Base-by-base conservation (phyloP, 2,888 invertebrate species). In the Mimachlamys varia region DNA sequence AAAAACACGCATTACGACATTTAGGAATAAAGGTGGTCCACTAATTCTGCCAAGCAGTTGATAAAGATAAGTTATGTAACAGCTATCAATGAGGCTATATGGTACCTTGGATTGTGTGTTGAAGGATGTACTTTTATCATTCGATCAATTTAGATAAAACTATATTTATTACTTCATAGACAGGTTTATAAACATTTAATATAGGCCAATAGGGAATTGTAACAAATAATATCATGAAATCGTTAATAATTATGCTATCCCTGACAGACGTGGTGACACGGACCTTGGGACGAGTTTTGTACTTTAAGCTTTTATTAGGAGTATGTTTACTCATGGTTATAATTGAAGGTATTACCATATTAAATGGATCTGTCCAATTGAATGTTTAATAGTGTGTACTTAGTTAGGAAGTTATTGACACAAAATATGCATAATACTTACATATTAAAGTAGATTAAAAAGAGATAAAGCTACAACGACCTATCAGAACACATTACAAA, bases 181-280 rank as follows among this genome's bases (percentile, higher is more conserved):
- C n/a, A n/a, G n/a, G n/a, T n/a, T n/a, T n/a, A n/a, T n/a, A n/a
- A 33, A 76, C 76, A 76, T 76, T 76, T 22, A 12, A 76, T 33
- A 76, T 33, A 12, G 33, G 15, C 33, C 3, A 76, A 76, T 15
- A 76, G 33, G 33, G 33, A 76, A 76, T 27, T 76, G 76, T 33
- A 12, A 76, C 76, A 76, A 33, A 27, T 33, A 27, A 76, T 76
- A 76, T 15, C 33, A 76, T 76, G 0, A 33, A 76, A 27, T 76
- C 76, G 76, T 33, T 76, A 76, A 76, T 76, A 76, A 76, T 76
- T 76, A 76, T 76, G 33, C 27, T 27, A 76, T 76, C 76, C 76
- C 7, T 76, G 76, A 76, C 76, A 76, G 76, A 27, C 33, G 2
- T 76, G 76, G 33, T 33, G 17, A 76, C 12, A 33, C 22, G 33